Base-by-base conservation (phyloP, 2,113 vertebrate genomes). In the Pachycephala philippinensis region DNA sequence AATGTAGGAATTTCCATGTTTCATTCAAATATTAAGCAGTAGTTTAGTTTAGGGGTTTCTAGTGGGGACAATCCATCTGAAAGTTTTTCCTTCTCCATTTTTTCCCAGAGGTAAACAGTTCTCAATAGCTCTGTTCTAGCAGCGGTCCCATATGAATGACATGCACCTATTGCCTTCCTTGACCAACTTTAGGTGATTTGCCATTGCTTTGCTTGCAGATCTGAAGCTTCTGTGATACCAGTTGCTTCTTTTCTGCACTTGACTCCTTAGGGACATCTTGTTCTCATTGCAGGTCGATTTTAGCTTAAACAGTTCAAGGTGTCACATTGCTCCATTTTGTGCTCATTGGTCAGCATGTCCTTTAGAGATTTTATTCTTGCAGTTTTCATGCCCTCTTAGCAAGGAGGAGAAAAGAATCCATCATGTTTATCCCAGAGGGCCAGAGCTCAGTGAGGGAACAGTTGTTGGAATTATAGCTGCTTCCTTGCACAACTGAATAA, bases 201-300 rank as follows among this genome's bases (percentile, higher is more conserved):
- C 19, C 17, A n/a, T 37, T 0, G 0, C 4, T 63, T 45, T 71
- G 4, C 14, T 53, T 44, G n/a, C 4, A 75, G 39, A 50, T 14
- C 13, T 75, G 47, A 63, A 71, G 20, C 14, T 16, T 54, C n/a
- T 71, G 17, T 47, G n/a, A 23, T n/a, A 72, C 4, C 2, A 2
- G 15, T 37, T 54, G 17, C 53, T 59, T 39, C 10, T 92, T 54
- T 90, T 49, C 61, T 88, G 33, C 20, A 28, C n/a, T 66, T 49
- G 22, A 37, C 31, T 92, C 16, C 30, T 85, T 61, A 42, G 64
- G 26, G 63, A 56, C 6, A 20, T 56, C 20, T 69, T 69, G 17
- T 47, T 84, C 35, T 90, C n/a, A 47, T 4, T 85, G n/a, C 14
- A 74, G 31, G 52, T 85, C 24, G 53, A 5, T 88, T 95, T 66